Conservation (phyloP, 2,113 vertebrate species). For the Prunella fulvescens region DNA sequence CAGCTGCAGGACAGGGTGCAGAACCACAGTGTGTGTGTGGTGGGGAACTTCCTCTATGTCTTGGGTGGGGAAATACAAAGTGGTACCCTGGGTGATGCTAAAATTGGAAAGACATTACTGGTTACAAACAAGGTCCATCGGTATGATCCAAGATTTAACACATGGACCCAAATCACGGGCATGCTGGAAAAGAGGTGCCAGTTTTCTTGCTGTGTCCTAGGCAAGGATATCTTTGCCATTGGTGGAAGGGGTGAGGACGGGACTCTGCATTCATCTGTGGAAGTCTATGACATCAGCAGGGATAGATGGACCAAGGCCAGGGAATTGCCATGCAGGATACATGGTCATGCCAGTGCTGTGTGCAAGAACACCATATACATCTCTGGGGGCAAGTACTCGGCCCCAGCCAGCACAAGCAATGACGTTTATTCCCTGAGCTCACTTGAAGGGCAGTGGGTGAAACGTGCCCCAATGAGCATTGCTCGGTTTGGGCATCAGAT, state of each 20-base stretch:
- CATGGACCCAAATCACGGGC: conserved; percentile 77
- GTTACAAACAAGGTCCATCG: conserved; percentile 82
- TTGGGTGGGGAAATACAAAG: conserved; percentile 83
- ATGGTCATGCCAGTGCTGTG: conserved; percentile 84
- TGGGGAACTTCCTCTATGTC: conserved; percentile 90
- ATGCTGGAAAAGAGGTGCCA: conserved; percentile 85
- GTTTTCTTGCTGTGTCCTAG: conserved; percentile 84
- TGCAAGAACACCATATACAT: conserved; percentile 80
- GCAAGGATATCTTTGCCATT: conserved; percentile 79
- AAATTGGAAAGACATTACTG: not conserved
- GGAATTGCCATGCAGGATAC: conserved; percentile 74
- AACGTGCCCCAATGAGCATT: conserved; percentile 85
- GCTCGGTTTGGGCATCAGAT: conserved; percentile 90
- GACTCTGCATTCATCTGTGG: conserved; percentile 77
- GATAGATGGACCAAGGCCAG: conserved; percentile 79
- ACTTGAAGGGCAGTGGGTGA: conserved; percentile 72
- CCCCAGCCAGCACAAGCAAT: conserved; percentile 73
- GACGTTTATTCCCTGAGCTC: conserved; percentile 77
- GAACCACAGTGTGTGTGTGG: conserved; percentile 81
- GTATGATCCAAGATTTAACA: conserved; percentile 87
- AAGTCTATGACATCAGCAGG: conserved; percentile 81
- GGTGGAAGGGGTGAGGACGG: conserved; percentile 76
- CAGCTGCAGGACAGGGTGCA: conserved; percentile 72
- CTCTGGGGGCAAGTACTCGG: conserved; percentile 80
- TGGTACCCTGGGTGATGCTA: not conserved